Conservation (phyloP, 2,797 vertebrate species). For the Neosalanx taihuensis region DNA sequence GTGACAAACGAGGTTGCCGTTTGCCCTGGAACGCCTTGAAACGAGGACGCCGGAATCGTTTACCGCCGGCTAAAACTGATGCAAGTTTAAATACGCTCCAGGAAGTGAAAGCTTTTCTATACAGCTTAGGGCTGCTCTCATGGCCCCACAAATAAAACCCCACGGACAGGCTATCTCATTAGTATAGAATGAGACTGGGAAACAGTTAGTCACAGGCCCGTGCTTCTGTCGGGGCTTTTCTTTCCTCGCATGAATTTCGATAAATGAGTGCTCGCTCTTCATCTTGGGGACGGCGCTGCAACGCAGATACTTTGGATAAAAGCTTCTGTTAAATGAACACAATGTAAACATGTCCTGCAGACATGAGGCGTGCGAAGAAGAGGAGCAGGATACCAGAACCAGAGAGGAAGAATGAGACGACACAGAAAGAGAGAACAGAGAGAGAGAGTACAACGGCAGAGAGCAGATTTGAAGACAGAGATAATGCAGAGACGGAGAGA, state of each 20-base stretch:
- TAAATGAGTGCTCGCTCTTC: background rate
- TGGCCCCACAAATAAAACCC: constrained; percentile 19
- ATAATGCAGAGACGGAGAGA: background rate
- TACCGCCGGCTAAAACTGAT: constrained; percentile 51
- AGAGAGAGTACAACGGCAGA: background rate
- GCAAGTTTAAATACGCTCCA: constrained; percentile 52
- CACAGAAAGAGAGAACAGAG: no score
- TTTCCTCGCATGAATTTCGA: background rate
- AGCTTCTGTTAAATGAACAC: background rate
- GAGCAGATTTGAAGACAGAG: background rate
- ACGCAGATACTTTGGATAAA: background rate
- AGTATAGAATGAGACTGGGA: constrained; percentile 1
- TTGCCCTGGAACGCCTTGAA: constrained; percentile 51
- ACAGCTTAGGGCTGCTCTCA: background rate
- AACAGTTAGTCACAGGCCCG: background rate
- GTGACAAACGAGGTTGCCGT: constrained; percentile 64
- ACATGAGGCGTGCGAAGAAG: no score
- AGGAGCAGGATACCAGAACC: no score
- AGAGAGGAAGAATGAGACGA: no score
- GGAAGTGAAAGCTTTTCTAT: constrained; percentile 29
- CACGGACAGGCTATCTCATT: constrained; percentile 8
- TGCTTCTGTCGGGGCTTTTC: constrained; percentile 3
- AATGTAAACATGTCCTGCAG: background rate
- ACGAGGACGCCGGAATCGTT: constrained; percentile 56
- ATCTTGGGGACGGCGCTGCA: no score